Percentiles rank a stretch among this genome's conserved stretches.
phyloP scores from a whole-genome alignment of 2,797 vertebrate species.

The Toxotes lorentzi region DNA sequence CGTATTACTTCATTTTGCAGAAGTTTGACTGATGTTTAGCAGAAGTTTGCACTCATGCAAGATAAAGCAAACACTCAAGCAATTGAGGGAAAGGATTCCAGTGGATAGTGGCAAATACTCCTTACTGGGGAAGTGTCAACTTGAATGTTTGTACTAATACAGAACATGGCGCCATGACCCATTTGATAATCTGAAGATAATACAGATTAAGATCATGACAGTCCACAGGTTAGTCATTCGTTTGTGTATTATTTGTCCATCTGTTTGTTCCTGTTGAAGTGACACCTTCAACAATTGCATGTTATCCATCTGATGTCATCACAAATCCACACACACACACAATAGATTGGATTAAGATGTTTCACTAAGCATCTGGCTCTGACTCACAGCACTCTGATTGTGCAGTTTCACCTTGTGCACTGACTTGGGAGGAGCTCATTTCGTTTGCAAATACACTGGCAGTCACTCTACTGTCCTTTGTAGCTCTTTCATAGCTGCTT shows the following conservation, averaged over 20 bases:
- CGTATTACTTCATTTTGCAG: constrained; percentile 22
- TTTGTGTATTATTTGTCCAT: constrained; percentile 33
- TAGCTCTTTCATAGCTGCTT: neutral
- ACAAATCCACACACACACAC: constrained; percentile 25
- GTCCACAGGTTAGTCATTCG: neutral
- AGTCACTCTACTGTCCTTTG: no score
- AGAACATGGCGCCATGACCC: constrained; percentile 27
- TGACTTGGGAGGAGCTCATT: constrained; percentile 6
- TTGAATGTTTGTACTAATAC: constrained; percentile 24
- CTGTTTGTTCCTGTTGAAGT: constrained; percentile 59
- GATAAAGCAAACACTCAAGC: constrained; percentile 57
- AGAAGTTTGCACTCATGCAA: constrained; percentile 2
- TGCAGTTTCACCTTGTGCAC: constrained; percentile 1
- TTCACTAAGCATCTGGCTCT: constrained; percentile 5
- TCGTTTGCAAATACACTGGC: neutral
- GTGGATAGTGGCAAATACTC: constrained; percentile 33
- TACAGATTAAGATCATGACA: constrained; percentile 47
- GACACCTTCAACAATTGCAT: constrained; percentile 34
- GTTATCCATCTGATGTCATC: constrained; percentile 52
- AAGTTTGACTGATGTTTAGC: constrained; percentile 49
- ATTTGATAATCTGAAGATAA: constrained; percentile 40
- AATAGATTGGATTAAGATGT: constrained; percentile 41
- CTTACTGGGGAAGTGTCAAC: constrained; percentile 23
- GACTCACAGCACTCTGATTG: constrained; percentile 15
- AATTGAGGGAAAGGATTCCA: constrained; percentile 48